Base-by-base conservation (phyloP, 2,888 invertebrate species). In the Cantharis lateralis region DNA sequence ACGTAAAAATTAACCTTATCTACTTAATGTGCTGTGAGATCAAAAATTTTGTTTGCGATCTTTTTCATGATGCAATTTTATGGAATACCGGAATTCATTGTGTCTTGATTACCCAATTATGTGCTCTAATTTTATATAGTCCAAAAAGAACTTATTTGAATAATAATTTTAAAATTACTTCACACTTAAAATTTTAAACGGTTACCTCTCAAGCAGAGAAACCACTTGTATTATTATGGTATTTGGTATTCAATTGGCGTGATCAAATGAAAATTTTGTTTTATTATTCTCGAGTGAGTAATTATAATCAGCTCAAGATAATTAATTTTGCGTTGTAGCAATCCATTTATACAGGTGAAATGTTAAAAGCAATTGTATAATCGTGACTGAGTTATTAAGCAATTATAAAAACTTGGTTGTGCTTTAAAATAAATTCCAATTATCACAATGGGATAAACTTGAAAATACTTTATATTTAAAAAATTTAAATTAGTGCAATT, bases 251-350 rank as follows among this genome's bases (percentile, higher is more conserved):
- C 68, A 62, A 73, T 73, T 69, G 73, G 73, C 62, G 62, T 68
- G 73, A 73, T 73, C 68, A 69, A 62, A 62, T 73, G 24, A 73
- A 69, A 73, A 73, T 69, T 48, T 15, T 69, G 16, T 68, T 62
- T 68, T 62, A 73, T 73, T 73, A 73, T 69, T 68, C 73, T 64
- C 69, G 32, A 28, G 73, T 28, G 69, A 73, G 68, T 69, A 68
- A 68, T 62, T 62, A 62, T 73, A 73, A 73, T 73, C 62, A 68
- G 68, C 73, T 73, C 62, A 69, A 72, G 73, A 15, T 26, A 73
- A 69, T 26, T 62, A 66, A 66, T 66, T 66, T 66, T 66, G 64
- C 64, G 64, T 20, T 66, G 18, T 24, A 66, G 64, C 64, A 66
- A 66, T 20, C 64, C 24, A 66, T 66, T 66, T 66, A 16, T 16